Base-by-base conservation (phyloP, 2,888 invertebrate genomes). In the Drosophila affinis region DNA sequence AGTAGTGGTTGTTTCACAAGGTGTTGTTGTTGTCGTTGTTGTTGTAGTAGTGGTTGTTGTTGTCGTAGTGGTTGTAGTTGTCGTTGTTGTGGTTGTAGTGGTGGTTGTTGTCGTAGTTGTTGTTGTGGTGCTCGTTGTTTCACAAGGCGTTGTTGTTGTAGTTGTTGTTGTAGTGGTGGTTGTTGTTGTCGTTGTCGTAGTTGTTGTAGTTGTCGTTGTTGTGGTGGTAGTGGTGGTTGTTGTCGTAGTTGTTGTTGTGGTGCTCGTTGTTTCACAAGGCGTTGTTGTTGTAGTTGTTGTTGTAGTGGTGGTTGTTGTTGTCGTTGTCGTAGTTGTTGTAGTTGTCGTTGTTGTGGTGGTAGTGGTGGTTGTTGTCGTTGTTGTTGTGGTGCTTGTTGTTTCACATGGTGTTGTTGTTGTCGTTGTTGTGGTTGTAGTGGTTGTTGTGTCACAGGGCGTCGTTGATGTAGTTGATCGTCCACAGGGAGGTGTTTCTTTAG, bases 321-420 rank as follows among this genome's bases (percentile, higher is more conserved):
- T 12, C 2, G 34, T 34, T 0, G 10, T 4, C 0, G 3, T 4
- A 12, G 12, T 5, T 0, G 34, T 12, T 0, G 32, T 32, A 0
- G 32, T 10, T 3, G 32, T 32, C 0, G 32, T 10, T 3, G 12
- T 12, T 5, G 34, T 34, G 1, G 10, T 4, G 0, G 3, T 4
- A 12, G 12, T 5, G 1, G 34, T 12, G 1, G 32, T 32, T 0
- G 32, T 10, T 3, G 32, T 32, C 0, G 32, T 10, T 3, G 32
- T 12, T 12, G 34, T 34, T 0, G 32, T 32, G 3, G 32, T 32
- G 10, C 10, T 32, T 1, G 32, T 12, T 12, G 34, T 34, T 9
- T 32, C 32, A 45, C 54, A 54, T 4, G 55, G 32, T 21, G 39
- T 39, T 1, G 53, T 53, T 14, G 56, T 56, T 0, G 29, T 17